phyloP scores from a whole-genome alignment of 2,888 invertebrate species.

The Cantharis nigra region DNA sequence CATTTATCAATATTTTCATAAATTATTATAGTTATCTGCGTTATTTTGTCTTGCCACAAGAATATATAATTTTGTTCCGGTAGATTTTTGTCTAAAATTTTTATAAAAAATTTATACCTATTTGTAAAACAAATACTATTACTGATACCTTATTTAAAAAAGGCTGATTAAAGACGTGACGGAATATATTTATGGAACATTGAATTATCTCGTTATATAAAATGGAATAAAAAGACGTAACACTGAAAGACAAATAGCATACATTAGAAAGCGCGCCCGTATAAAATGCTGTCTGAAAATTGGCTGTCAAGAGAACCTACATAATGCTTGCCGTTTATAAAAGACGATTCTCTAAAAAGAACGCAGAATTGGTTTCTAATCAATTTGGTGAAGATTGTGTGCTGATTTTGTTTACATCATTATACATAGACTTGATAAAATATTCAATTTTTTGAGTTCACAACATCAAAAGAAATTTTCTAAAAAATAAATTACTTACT shows the following conservation, averaged over 20 bases:
- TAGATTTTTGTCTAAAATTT: background rate
- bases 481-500: background rate
- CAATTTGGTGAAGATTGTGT: constrained; percentile 12
- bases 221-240: constrained; percentile 21
- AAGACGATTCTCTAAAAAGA: constrained; percentile 16
- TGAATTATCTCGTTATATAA: constrained; percentile 21
- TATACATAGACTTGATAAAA: background rate
- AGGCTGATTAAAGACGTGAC: constrained; percentile 15
- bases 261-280: constrained; percentile 26
- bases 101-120: constrained; percentile 1
- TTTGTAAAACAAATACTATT: background rate
- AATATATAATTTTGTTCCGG: background rate
- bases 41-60: background rate
- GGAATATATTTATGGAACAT: constrained; percentile 20
- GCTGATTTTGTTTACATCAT: constrained; percentile 9
- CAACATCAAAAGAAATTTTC: background rate
- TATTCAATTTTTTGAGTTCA: background rate
- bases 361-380: constrained; percentile 17
- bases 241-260: constrained; percentile 22
- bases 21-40: background rate
- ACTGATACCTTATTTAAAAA: constrained; percentile 7
- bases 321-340: constrained; percentile 23
- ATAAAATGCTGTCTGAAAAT: constrained; percentile 24
- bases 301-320: constrained; percentile 24
- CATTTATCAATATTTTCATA: background rate